Evolutionary conservation across 1,140 invertebrate species (phyloP).

Genomic region (Latrodectus geometricus): DNA sequence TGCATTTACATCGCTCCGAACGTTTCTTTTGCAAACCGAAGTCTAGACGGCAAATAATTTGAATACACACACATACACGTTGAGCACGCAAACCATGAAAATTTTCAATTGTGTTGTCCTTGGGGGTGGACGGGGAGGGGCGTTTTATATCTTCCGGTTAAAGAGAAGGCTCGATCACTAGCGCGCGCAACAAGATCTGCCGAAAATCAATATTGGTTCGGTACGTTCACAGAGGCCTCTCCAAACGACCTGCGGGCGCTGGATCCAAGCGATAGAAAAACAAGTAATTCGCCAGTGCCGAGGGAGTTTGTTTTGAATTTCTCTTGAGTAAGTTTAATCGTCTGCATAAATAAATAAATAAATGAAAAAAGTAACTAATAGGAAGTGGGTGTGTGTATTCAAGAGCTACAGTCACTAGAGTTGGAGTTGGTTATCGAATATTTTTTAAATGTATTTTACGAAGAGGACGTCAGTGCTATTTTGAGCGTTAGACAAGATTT

Average conservation of each 20-base stretch:
- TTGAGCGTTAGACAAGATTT: too few relatives aligned
- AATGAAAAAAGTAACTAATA: not conserved
- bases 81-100: not conserved
- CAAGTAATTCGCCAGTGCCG: constrained; percentile 14
- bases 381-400: too few relatives aligned
- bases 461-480: too few relatives aligned
- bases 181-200: constrained; percentile 5
- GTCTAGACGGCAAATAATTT: constrained; percentile 5
- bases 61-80: not conserved
- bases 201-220: constrained; percentile 35
- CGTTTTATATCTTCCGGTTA: constrained; percentile 29
- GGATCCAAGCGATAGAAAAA: constrained; percentile 8
- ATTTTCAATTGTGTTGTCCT: constrained; percentile 8
- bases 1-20: too few relatives aligned
- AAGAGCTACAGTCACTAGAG: too few relatives aligned
- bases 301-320: constrained; percentile 24
- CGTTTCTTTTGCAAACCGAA: too few relatives aligned
- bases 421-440: too few relatives aligned
- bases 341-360: not conserved
- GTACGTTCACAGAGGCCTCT: constrained; percentile 10
- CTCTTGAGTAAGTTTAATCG: constrained; percentile 28
- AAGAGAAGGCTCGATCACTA: not conserved
- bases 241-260: constrained; percentile 1
- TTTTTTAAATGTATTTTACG: too few relatives aligned
- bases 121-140: not conserved